These are phyloP conservation scores for Sitta europaea DNA, from an alignment of 2,113 vertebrate species.

Conservation along the genomic window DNA sequence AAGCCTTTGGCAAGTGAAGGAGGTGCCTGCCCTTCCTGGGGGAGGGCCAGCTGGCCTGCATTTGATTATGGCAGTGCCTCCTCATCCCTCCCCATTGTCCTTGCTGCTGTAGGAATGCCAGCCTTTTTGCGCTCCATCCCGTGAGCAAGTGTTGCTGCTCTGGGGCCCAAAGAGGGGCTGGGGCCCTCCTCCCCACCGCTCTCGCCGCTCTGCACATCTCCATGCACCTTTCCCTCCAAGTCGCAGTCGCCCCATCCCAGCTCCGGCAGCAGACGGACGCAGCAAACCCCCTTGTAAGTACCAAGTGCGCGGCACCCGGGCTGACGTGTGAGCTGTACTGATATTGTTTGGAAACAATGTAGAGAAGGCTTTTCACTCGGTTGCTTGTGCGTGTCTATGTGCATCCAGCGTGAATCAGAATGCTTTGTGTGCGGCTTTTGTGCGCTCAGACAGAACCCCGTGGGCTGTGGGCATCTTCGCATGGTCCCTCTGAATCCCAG, in stretches of 20 bases:
- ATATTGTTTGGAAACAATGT: background rate
- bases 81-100: slow-evolving; percentile 58
- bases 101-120: slow-evolving; percentile 51
- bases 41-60: slow-evolving; percentile 61
- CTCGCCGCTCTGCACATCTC: background rate
- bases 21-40: slow-evolving; percentile 53
- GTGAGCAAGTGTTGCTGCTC: slow-evolving; percentile 41
- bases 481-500: background rate
- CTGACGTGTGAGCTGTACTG: background rate
- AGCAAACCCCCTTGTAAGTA: slow-evolving; percentile 22
- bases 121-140: background rate
- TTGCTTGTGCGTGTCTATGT: background rate
- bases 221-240: background rate
- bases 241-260: background rate
- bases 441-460: background rate
- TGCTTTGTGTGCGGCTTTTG: background rate
- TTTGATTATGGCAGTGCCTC: slow-evolving; percentile 53
- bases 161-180: slow-evolving; percentile 34
- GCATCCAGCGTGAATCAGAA: background rate
- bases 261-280: background rate
- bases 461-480: background rate
- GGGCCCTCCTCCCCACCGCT: background rate
- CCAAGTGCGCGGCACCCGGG: background rate
- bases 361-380: background rate
- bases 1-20: slow-evolving; percentile 61